Percentiles rank a stretch among this genome's conserved stretches.
Conservation (phyloP, 2,888 invertebrate genomes). For the Ashinkailepas kermadecensis region DNA sequence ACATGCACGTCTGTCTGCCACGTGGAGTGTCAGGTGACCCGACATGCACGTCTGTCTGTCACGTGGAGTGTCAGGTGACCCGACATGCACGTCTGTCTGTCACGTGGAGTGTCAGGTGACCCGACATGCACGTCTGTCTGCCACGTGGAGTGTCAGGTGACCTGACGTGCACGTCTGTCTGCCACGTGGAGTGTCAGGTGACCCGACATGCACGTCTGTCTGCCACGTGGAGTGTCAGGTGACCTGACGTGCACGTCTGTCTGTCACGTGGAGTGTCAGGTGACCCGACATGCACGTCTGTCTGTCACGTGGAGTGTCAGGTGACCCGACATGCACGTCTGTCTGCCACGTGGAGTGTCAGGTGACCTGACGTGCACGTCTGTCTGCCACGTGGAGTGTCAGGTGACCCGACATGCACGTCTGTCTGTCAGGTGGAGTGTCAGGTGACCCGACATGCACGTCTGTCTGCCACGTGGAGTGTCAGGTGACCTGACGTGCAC, state of each 20-base stretch:
- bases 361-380: slow-evolving; percentile 39
- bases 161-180: too few species aligned
- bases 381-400: slow-evolving; percentile 32
- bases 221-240: slow-evolving; percentile 32
- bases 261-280: slow-evolving; percentile 32
- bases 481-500: too few species aligned
- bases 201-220: too few species aligned
- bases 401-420: slow-evolving; percentile 38
- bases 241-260: too few species aligned
- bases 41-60: too few species aligned
- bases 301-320: slow-evolving; percentile 32
- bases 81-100: too few species aligned
- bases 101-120: slow-evolving; percentile 32
- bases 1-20: too few species aligned
- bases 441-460: slow-evolving; percentile 38
- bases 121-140: too few species aligned
- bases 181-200: slow-evolving; percentile 32
- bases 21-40: too few species aligned
- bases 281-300: too few species aligned
- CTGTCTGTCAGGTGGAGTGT: slow-evolving; percentile 32
- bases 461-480: too few species aligned
- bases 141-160: slow-evolving; percentile 32
- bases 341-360: slow-evolving; percentile 32
- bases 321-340: slow-evolving; percentile 39
- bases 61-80: too few species aligned